Evolutionary conservation across 53 echinoderm and acorn worm species (phyloP), one percentile per base, ranked within the genome.

Genomic region (Echinarachnius parma): DNA sequence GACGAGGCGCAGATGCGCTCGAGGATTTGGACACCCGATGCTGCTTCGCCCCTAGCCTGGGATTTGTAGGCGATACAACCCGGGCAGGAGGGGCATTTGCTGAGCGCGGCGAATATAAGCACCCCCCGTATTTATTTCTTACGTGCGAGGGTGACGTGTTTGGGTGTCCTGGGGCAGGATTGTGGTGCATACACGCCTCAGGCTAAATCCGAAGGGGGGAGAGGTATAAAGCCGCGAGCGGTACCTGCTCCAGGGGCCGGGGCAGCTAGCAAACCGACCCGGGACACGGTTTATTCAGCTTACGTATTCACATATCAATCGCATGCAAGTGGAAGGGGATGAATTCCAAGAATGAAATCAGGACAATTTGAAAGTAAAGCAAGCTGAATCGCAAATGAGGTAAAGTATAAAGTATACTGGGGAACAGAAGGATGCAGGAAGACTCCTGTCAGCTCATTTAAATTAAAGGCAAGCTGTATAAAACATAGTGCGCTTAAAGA

Each of bases 141-240:
- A 49, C 28, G 65, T 39, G 46, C 65, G 65, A 65, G 65, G 44
- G 46, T 45, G 10, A 14, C 54, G 30, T 72, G 44, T 57, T 56
- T 72, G 74, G 74, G 74, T 72, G 74, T 72, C 74, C 18, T 25
- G 44, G 55, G 15, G 74, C 28, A 27, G 56, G 37, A 56, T 54
- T 72, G 74, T 72, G 74, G 74, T 57, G 46, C 57, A 72, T 45
- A 72, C 39, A 72, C 35, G 74, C 74, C 74, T 35, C 3, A 42
- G 74, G 74, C 74, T 56, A 72, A 72, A 72, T 72, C 74, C 74
- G 57, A 72, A 56, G 74, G 45, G 74, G 74, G 74, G 74, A 57
- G n/a, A n/a, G n/a, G n/a, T 72, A 72, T 72, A 72, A 26, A 56
- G 57, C 57, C 55, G 74, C 37, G 35, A 56, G 74, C 55, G 57